Evolutionary conservation across 2,888 invertebrate species (phyloP), one percentile per base, ranked within the genome.

Genomic region (Sialis fuliginosa): DNA sequence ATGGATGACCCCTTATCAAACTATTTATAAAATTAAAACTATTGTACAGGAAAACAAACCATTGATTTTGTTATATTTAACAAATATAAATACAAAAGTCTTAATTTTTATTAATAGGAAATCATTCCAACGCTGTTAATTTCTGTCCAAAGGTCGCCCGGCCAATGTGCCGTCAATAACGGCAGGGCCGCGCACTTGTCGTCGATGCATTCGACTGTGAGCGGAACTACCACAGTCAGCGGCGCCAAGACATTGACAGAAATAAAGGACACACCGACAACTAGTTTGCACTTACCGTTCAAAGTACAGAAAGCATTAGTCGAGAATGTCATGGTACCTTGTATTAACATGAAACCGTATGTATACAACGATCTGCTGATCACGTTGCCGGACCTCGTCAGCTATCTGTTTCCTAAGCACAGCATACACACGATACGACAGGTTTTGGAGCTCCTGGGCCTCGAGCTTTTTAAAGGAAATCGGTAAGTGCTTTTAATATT

Each of bases 281-380:
- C 73, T 60, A 75, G 77, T 58, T 73, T 72, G 62, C 79, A 79
- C 67, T 74, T 75, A 62, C 81, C 83, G 56, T 84, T 81, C 67
- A 82, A 81, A 70, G 77, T 87, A 42, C 85, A 86, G 59, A 84
- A 83, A 60, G 85, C 84, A 39, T 70, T 81, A 51, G 81, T 89
- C 47, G 84, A 84, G 60, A 81, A 80, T 58, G 80, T 80, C 57
- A 75, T 85, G 74, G 80, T 89, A 55, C 84, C 83, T 46, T 87
- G 86, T 66, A 86, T 90, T 60, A 89, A 89, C 66, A 80, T 83
- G 66, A 86, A 87, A 69, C 84, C 87, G 10, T 86, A 81, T 68
- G 77, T 80, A 54, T 84, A 83, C 63, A 75, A 79, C 22, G 88
- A 88, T 62, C 72, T 85, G 57, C 69, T 88, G 60, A 85, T 88